Base-by-base conservation (phyloP, 2,113 vertebrate species). In the Geococcyx californianus region DNA sequence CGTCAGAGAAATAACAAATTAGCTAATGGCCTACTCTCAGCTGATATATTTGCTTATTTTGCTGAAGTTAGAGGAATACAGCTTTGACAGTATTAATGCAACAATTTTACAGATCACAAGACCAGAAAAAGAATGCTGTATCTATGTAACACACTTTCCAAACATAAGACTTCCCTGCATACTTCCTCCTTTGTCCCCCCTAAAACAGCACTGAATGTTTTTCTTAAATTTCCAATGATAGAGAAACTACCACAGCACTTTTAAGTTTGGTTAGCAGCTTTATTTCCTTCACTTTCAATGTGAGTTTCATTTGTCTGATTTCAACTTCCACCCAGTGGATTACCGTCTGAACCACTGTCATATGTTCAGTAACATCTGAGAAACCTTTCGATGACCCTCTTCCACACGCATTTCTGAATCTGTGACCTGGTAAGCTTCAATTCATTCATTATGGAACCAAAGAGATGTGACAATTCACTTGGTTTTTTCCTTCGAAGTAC, bases 1-100 rank as follows among this genome's bases (percentile, higher is more conserved):
- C 93, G 93, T 29, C 79, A 95, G 94, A 97, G 67, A 89, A 80
- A 84, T 23, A 93, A 91, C 49, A 40, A 55, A 84, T 89, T 80
- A 94, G 52, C 36, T 49, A 83, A 78, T 59, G 96, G 31, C 29
- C 25, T 33, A 7, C 18, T 13, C 33, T 55, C 64, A 3, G 1
- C 4, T 34, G 15, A 83, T 9, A 3, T 20, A 62, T n/a, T 52
- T 75, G 29, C 29, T 63, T 69, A 13, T 78, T 77, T 76, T 73
- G 80, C 52, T 55, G 4, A 67, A 88, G 42, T 63, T 42, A 80
- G 36, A 80, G 26, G 42, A 80, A 67, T 23, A 54, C 21, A 92
- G 33, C 15, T 84, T 69, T 63, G 31, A 77, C 26, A 86, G 9
- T 44, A 34, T 47, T 51, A 54, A 79, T 28, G 34, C 7, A 54